Evolutionary conservation across 2,797 vertebrate genomes (phyloP), one percentile per base, ranked within the genome.

Genomic region (Poliocrania exsul): DNA sequence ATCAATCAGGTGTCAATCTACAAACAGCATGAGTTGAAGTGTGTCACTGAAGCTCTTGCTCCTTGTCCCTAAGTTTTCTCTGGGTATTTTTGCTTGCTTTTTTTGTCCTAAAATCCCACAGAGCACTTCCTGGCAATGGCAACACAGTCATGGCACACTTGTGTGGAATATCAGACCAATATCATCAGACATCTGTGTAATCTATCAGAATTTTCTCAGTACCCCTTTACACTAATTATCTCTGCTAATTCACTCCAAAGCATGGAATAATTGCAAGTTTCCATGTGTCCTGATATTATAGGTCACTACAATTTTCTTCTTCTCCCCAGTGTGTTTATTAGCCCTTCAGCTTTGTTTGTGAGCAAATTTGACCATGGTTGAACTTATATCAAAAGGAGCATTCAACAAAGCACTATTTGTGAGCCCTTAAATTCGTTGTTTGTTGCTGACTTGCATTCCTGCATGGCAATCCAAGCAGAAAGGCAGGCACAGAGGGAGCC

Each of bases 301-400:
- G 85, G 87, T 92, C 66, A 79, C 13, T 42, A 29, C 38, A 15
- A 29, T 69, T 91, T 79, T 83, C 65, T 66, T 65, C 66, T 69
- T 62, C 72, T 86, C 56, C 67, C 28, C 62, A 38, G 26, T 35
- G 75, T 79, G 71, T 83, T 91, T 83, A 44, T 26, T 42, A 82
- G 78, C 78, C 42, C 67, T 70, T 88, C 50, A 79, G 85, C 89
- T 70, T 94, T 66, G 47, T 88, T 82, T 92, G 79, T 61, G 84
- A 81, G 73, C 58, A 66, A 42, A 92, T 71, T 72, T 16, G 24
- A 40, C 60, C 31, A 1, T 18, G 56, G 44, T 29, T 91, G 94
- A 91, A 77, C 82, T 67, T 90, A 9, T 9, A 84, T 72, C 62
- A 84, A 95, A 88, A 86, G 81, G 37, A 93, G 60, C 70, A 54